Evolutionary conservation across 2,888 invertebrate species (phyloP).

Genomic region (Drosophila longiperda): DNA sequence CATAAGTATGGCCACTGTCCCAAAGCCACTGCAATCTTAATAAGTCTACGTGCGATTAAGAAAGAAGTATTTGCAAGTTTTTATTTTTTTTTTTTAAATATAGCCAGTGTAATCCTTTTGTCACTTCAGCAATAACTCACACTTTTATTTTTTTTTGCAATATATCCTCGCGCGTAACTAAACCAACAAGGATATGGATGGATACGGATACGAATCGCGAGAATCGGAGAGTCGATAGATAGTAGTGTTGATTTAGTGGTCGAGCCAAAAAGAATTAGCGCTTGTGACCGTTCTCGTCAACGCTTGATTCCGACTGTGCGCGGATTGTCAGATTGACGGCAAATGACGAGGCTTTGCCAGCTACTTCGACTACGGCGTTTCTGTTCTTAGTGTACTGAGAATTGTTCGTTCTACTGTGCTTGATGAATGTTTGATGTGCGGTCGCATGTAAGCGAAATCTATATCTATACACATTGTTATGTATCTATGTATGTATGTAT

Average conservation of each 20-base stretch:
- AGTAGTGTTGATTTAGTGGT: constrained; percentile 16
- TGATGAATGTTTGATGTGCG: constrained; percentile 64
- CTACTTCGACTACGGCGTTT: constrained; percentile 49
- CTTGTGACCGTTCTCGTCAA: constrained; percentile 64
- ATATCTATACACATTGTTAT: background rate
- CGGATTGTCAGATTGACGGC: constrained; percentile 43
- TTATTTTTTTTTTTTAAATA: background rate
- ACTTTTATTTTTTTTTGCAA: constrained; percentile 22
- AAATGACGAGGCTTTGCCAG: constrained; percentile 20
- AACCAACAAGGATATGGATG: constrained; percentile 12
- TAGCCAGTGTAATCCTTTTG: constrained; percentile 19
- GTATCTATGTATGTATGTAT: constrained; percentile 3
- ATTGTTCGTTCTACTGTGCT: constrained; percentile 20
- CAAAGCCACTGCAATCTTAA: constrained; percentile 54
- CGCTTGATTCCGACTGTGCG: constrained; percentile 73
- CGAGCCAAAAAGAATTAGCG: constrained; percentile 37
- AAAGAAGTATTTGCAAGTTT: constrained; percentile 12
- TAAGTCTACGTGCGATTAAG: constrained; percentile 65
- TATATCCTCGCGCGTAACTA: constrained; percentile 7
- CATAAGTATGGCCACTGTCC: constrained; percentile 12
- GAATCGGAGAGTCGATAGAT: background rate
- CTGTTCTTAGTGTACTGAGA: constrained; percentile 38
- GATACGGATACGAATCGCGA: constrained; percentile 9
- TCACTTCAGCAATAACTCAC: constrained; percentile 41
- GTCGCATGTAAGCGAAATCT: background rate